Percentiles rank a stretch among this genome's conserved stretches.
These are phyloP conservation scores for Melikaiella ostensackeni DNA, from an alignment of 2,888 invertebrate genomes.

Conservation along the genomic window DNA sequence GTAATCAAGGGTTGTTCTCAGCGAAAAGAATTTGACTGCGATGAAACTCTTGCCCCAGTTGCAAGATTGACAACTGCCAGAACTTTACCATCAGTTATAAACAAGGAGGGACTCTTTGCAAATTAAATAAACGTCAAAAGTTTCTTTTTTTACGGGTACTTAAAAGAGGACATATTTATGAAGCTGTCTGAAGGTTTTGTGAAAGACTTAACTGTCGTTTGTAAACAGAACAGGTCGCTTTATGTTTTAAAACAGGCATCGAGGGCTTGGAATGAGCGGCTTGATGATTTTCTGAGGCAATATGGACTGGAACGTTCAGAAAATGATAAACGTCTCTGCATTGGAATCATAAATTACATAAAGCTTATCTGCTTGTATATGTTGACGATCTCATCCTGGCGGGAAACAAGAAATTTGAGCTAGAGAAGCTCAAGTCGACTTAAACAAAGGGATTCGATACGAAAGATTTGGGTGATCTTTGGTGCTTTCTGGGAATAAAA, in stretches of 20 bases:
- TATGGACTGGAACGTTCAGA: constrained; percentile 51
- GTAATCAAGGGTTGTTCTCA: constrained; percentile 59
- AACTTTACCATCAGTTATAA: constrained; percentile 42
- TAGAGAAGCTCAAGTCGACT: constrained; percentile 48
- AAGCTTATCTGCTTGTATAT: constrained; percentile 55
- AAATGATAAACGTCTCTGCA: constrained; percentile 58
- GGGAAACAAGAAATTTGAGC: constrained; percentile 45
- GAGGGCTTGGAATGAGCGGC: constrained; percentile 58
- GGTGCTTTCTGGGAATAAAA: constrained; percentile 58
- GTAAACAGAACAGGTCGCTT: constrained; percentile 51
- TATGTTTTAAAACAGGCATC: constrained; percentile 57
- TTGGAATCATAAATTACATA: constrained; percentile 40
- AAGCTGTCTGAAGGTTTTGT: constrained; percentile 42
- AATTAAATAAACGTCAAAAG: constrained; percentile 31
- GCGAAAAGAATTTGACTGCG: constrained; percentile 56
- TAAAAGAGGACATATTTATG: constrained; percentile 61
- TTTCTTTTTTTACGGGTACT: constrained; percentile 62
- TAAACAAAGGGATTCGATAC: constrained; percentile 56
- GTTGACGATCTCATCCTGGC: constrained; percentile 62
- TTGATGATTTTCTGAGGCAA: constrained; percentile 50
- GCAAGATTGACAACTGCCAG: constrained; percentile 50
- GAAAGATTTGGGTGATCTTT: constrained; percentile 58
- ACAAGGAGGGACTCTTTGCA: constrained; percentile 44
- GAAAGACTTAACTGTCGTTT: constrained; percentile 45
- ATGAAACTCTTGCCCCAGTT: constrained; percentile 62